These are phyloP conservation scores for Congeria kusceri DNA, from an alignment of 2,888 invertebrate species.

Conservation along the genomic window DNA sequence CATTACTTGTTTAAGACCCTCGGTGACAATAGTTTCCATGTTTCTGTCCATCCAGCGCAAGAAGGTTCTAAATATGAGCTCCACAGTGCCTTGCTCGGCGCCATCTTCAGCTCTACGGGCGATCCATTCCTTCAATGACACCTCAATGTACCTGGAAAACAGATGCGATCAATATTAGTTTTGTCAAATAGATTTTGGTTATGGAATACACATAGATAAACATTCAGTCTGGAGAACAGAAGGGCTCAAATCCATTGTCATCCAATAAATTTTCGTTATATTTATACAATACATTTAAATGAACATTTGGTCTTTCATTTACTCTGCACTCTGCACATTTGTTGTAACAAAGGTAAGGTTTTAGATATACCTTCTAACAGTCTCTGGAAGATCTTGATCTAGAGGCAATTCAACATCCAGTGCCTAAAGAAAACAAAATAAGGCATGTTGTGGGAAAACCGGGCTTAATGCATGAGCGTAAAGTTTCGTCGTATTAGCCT, in stretches of 20 bases:
- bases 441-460: too few relatives aligned
- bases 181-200: too few relatives aligned
- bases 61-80: slow-evolving; percentile 83
- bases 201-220: too few relatives aligned
- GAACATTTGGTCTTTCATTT: too few relatives aligned
- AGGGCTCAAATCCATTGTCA: too few relatives aligned
- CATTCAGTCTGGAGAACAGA: too few relatives aligned
- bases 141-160: slow-evolving; percentile 72
- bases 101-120: slow-evolving; percentile 65
- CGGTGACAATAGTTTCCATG: slow-evolving; percentile 83
- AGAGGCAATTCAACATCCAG: slow-evolving; percentile 69
- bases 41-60: slow-evolving; percentile 84
- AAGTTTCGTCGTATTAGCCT: too few relatives aligned
- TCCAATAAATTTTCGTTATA: too few relatives aligned
- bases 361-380: slow-evolving; percentile 75
- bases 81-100: slow-evolving; percentile 68
- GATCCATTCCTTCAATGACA: slow-evolving; percentile 74
- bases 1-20: slow-evolving; percentile 83
- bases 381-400: slow-evolving; percentile 79
- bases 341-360: too few relatives aligned
- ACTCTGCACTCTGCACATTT: too few relatives aligned
- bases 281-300: too few relatives aligned
- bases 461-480: too few relatives aligned
- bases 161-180: slow-evolving; percentile 1
- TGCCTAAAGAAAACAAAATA: slow-evolving; percentile 71